These are phyloP conservation scores for Aphelinus certus DNA, from an alignment of 1,140 invertebrate genomes.

Conservation along the genomic window DNA sequence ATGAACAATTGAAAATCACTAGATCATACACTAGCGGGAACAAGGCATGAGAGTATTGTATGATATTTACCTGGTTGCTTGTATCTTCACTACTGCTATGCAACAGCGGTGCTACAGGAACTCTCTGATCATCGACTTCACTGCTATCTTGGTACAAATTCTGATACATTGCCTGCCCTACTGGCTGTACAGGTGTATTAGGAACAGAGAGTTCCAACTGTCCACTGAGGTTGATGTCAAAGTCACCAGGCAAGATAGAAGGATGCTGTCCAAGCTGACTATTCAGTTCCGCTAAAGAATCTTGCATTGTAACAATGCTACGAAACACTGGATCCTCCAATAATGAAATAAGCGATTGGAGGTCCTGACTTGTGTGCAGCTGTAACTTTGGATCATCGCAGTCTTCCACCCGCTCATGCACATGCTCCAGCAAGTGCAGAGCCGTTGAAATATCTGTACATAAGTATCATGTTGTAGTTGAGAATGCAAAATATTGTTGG, in stretches of 20 bases:
- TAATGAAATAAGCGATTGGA: conserved; percentile 86
- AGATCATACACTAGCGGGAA: too few species aligned
- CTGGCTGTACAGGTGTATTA: conserved; percentile 57
- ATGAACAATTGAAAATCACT: too few species aligned
- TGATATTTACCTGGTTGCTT: conserved; percentile 55
- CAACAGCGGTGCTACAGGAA: conserved; percentile 66
- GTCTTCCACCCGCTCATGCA: conserved; percentile 69
- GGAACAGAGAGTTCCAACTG: conserved; percentile 70
- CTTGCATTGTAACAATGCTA: conserved; percentile 91
- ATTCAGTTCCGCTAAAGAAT: conserved; percentile 83
- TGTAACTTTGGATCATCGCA: conserved; percentile 68
- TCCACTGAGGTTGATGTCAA: conserved; percentile 85
- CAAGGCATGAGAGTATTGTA: background rate
- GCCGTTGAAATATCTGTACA: conserved; percentile 69
- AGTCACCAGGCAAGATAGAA: conserved; percentile 89
- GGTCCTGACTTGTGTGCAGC: conserved; percentile 81
- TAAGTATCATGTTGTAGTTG: background rate
- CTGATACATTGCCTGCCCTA: conserved; percentile 60
- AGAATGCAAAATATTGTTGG: too few species aligned
- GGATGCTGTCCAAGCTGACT: conserved; percentile 86
- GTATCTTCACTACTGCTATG: conserved; percentile 67
- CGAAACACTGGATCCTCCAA: conserved; percentile 92
- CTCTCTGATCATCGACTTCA: conserved; percentile 67
- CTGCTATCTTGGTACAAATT: conserved; percentile 61
- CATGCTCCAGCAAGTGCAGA: conserved; percentile 70